These are phyloP conservation scores for Silurus asotus DNA, from an alignment of 2,113 vertebrate species.

Conservation along the genomic window DNA sequence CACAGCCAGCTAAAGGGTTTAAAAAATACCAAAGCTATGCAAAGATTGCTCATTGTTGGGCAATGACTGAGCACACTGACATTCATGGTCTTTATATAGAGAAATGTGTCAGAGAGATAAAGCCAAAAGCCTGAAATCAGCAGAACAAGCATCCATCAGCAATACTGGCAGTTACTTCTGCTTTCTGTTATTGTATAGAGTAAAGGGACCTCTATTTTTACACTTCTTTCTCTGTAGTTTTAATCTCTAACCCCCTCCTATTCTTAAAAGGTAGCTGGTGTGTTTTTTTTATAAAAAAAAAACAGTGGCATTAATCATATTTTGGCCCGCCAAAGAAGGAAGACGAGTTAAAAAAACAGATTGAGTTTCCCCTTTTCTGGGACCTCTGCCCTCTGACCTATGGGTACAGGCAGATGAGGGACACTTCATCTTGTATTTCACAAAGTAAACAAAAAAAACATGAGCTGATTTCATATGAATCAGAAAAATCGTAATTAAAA, in stretches of 20 bases:
- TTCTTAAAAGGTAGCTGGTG: background rate
- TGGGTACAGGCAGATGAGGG: conserved; percentile 35
- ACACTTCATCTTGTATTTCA: conserved; percentile 13
- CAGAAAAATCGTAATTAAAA: background rate
- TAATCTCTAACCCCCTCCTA: background rate
- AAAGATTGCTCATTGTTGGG: background rate
- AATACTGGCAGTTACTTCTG: background rate
- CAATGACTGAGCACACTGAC: conserved; percentile 2
- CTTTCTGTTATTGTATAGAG: background rate
- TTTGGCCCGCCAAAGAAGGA: background rate
- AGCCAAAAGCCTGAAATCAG: conserved; percentile 1
- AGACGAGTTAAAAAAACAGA: background rate
- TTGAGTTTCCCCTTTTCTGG: conserved; percentile 39
- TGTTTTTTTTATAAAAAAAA: background rate
- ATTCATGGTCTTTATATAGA: background rate
- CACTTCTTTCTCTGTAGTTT: background rate
- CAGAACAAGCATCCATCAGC: conserved; percentile 1
- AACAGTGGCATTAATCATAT: background rate
- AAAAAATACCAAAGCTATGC: conserved; percentile 25
- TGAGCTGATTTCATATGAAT: background rate
- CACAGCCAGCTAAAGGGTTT: conserved; percentile 32
- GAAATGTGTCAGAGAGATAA: background rate
- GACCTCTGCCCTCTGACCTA: conserved; percentile 15
- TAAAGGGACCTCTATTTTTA: conserved; percentile 2
- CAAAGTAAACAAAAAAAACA: background rate